These are phyloP conservation scores for Taxidea taxus DNA, from an alignment of 2,113 vertebrate genomes.

Conservation along the genomic window DNA sequence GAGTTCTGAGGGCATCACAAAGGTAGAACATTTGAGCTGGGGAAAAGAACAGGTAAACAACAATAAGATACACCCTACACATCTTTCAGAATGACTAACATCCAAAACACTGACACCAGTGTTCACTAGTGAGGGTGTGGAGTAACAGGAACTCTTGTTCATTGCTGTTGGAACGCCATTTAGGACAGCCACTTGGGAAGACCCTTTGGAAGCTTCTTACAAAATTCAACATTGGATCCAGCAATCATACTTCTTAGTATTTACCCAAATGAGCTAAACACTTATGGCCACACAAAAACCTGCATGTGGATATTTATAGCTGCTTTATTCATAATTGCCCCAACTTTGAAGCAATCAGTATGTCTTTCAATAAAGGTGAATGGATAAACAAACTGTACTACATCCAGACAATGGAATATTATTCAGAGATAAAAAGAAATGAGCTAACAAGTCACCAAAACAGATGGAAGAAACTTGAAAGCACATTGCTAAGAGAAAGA, in stretches of 20 bases:
- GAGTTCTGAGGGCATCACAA: background rate
- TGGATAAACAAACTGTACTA: background rate
- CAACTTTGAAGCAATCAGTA: background rate
- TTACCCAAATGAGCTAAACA: background rate
- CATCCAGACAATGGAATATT: background rate
- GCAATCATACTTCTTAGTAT: background rate
- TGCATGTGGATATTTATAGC: background rate
- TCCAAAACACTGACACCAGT: background rate
- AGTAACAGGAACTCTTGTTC: background rate
- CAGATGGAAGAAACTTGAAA: background rate
- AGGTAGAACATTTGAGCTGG: background rate
- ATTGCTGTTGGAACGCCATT: background rate
- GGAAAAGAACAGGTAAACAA: background rate
- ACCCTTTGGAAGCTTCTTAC: background rate
- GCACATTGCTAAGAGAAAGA: background rate
- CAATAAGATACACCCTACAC: background rate
- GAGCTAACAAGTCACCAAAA: background rate
- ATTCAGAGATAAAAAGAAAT: background rate
- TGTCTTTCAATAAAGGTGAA: background rate
- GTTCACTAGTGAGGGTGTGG: background rate
- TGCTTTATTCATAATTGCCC: background rate
- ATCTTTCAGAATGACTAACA: background rate
- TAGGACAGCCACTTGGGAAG: background rate
- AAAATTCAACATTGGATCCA: background rate
- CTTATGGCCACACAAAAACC: background rate